Base-by-base conservation (phyloP, 35 echinoderm and acorn worm species). In the Eucidaris tribuloides region DNA sequence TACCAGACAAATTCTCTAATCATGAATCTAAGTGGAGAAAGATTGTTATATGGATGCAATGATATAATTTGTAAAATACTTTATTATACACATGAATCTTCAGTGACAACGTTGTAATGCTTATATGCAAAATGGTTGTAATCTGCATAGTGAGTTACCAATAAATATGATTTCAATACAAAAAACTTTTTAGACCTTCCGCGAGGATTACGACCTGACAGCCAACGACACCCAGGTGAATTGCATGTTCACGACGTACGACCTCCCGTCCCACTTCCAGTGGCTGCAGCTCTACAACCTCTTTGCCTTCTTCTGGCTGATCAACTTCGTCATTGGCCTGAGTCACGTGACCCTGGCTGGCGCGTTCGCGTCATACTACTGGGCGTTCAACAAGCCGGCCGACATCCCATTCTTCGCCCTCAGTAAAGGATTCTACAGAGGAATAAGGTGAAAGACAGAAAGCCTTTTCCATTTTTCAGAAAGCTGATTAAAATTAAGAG, bases 331-430 rank as follows among this genome's bases (percentile, higher is more conserved):
- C 11, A 82, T 89, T 3, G 94, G 90, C 31, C 82, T 97, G 0
- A 91, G 90, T 68, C 90, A 97, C 48, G 65, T 97, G 46, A 85
- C 90, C 49, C 76, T 97, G 4, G 85, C 94, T 6, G 94, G 94
- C n/a, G 94, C 94, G 7, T 97, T 97, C 76, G 94, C 94, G 2
- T 92, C 90, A 0, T 97, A 97, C 78, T 97, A 87, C 82, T 97
- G 89, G 89, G 90, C 94, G 19, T 97, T 92, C 58, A 89, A 88
- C 77, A 97, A 97, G 76, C 81, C 86, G 3, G 38, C 64, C 3
- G 94, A 97, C 58, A 81, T 97, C 34, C 94, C 94, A 70, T 18
- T 82, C 14, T 89, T 93, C 5, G 86, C 94, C 36, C 33, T 97
- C 3, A 78, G 55, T n/a, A 80, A 81, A 36, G 48, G 78, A 46